Evolutionary conservation across 1,140 invertebrate species (phyloP).

Genomic region (Eulimnadia texana): DNA sequence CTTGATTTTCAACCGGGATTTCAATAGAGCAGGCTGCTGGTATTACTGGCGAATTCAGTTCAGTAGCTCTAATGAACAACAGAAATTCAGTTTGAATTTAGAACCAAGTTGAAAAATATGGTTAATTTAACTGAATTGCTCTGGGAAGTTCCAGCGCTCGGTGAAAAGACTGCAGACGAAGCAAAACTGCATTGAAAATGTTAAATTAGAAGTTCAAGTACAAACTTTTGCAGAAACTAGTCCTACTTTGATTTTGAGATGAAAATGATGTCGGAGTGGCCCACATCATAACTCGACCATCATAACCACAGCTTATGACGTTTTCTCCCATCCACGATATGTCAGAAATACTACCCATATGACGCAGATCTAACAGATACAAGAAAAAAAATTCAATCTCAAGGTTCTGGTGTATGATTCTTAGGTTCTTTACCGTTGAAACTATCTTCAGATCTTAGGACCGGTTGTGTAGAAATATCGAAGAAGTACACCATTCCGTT

Average conservation of each 20-base stretch:
- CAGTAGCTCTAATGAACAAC: too few relatives aligned
- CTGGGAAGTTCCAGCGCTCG: too few relatives aligned
- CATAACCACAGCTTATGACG: slow-evolving; percentile 1
- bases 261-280: background rate
- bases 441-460: background rate
- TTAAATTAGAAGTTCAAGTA: too few relatives aligned
- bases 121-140: too few relatives aligned
- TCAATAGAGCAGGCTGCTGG: background rate
- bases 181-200: too few relatives aligned
- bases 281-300: slow-evolving; percentile 8
- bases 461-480: background rate
- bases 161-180: too few relatives aligned
- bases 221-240: too few relatives aligned
- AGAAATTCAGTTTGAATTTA: too few relatives aligned
- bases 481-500: slow-evolving; percentile 7
- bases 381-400: background rate
- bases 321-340: background rate
- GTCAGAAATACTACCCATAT: slow-evolving; percentile 1
- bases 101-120: too few relatives aligned
- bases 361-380: background rate
- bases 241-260: slow-evolving; percentile 1
- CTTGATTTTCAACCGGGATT: background rate
- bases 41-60: background rate
- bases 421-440: background rate
- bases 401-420: background rate